Evolutionary conservation across 2,113 vertebrate species (phyloP).

Genomic region (Sterna hirundo): DNA sequence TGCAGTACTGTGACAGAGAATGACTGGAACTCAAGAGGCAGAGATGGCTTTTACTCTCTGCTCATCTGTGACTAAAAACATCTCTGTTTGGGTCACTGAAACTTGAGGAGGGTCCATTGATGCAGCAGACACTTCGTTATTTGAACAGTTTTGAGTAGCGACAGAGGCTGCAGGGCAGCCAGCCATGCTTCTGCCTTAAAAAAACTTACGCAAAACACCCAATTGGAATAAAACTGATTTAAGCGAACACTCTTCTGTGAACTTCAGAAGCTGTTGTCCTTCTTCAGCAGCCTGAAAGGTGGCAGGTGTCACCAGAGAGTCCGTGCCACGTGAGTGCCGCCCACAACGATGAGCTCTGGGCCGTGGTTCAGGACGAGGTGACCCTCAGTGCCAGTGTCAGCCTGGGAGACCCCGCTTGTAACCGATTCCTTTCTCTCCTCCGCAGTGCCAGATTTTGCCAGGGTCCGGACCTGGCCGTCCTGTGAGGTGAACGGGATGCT

Average conservation of each 20-base stretch:
- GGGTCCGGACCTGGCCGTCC: conserved; percentile 72
- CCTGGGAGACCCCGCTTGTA: background rate
- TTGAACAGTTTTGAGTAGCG: background rate
- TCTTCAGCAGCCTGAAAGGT: background rate
- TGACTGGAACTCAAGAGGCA: background rate
- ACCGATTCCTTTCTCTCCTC: accelerated
- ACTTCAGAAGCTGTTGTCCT: background rate
- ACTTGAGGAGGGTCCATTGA: background rate
- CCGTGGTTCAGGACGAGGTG: accelerated
- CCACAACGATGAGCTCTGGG: background rate
- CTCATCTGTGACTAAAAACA: background rate
- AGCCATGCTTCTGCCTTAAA: background rate
- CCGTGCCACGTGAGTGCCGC: background rate
- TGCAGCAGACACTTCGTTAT: background rate
- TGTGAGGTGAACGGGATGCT: conserved; percentile 77
- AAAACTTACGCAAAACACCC: background rate
- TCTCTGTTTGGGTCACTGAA: background rate
- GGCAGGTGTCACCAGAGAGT: background rate
- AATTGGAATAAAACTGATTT: background rate
- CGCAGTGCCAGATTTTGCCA: conserved; percentile 77
- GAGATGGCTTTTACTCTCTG: background rate
- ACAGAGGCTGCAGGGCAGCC: background rate
- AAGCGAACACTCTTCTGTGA: background rate
- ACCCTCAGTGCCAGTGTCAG: accelerated
- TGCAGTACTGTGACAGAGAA: background rate